Conservation (phyloP, 2,113 vertebrate genomes). For the Tachysurus fulvidraco region DNA sequence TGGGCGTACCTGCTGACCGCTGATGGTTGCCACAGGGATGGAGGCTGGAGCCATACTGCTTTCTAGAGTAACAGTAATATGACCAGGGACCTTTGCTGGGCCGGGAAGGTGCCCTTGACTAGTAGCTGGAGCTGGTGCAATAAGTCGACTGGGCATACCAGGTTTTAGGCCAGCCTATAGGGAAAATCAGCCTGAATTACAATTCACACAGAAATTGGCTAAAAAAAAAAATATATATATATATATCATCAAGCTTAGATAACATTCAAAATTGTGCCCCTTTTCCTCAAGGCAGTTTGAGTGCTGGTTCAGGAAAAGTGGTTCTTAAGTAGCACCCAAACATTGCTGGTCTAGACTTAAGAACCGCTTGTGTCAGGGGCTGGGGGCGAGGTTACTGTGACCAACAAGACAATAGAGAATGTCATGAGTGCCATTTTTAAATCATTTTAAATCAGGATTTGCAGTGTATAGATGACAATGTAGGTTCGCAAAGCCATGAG, state of each 20-base stretch:
- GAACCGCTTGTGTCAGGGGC: no score
- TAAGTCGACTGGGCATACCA: constrained; percentile 91
- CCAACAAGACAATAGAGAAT: no score
- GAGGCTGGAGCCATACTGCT: constrained; percentile 88
- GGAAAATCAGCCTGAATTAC: constrained; percentile 6
- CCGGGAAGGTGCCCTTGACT: constrained; percentile 81
- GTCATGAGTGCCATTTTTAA: no score
- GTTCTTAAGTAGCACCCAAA: no score
- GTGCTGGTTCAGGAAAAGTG: no score
- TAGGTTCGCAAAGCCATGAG: no score
- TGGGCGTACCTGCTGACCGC: constrained; percentile 87
- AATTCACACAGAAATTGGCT: background rate
- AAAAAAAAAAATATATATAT: no score
- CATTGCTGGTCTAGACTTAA: no score
- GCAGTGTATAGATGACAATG: no score
- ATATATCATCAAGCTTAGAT: background rate
- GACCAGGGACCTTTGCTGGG: constrained; percentile 87
- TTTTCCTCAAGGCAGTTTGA: no score
- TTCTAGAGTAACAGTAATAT: constrained; percentile 92
- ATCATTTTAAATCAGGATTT: no score
- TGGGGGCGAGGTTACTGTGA: no score
- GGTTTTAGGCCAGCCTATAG: constrained; percentile 85
- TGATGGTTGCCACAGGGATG: constrained; percentile 98
- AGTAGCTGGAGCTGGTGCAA: constrained; percentile 92
- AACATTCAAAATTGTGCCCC: background rate